Evolutionary conservation across 2,113 vertebrate species (phyloP), one percentile per base, ranked within the genome.

Genomic region (Aix galericulata): DNA sequence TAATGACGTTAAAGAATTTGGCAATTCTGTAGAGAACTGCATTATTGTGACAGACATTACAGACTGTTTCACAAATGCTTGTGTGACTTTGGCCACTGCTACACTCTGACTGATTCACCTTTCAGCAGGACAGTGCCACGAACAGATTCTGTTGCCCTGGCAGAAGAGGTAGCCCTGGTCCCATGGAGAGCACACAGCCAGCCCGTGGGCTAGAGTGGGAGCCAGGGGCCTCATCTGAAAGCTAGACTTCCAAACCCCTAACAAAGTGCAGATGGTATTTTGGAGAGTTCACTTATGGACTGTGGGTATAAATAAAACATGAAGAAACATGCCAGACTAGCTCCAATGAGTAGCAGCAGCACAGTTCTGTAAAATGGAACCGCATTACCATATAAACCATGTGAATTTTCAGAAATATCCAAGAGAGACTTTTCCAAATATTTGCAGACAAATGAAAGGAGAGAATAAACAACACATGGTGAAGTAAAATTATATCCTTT

Each of bases 241-340:
- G 53, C 5, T 4, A 17, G 36, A 21, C 53, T 48, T 89, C 18
- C 55, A 60, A n/a, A 69, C 62, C 68, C 85, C 67, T 78, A 53
- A 20, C 27, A 46, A 50, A 82, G 64, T 5, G 31, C 52, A 69
- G 59, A 32, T 27, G 44, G 25, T 11, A 68, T 73, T 81, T 46
- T 29, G 69, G 58, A 84, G 40, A 80, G 73, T 76, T 50, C 63
- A 52, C 12, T 7, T 26, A 40, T 3, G 27, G 26, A 38, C 59
- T 36, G 25, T 82, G 29, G 1, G 1, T 67, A 86, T 95, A 91
- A 96, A 95, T 96, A 95, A 95, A 95, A 78, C 48, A 94, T 29
- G 69, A 87, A 91, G 66, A 34, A 89, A 66, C 34, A 13, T 26
- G 0, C 71, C 34, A 86, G 36, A 38, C 40, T 12, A 74, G 32